Percentiles rank a stretch among this genome's conserved stretches.
Evolutionary conservation across 23 tunicate genomes (phyloP).

Genomic region (Diplosoma virens): DNA sequence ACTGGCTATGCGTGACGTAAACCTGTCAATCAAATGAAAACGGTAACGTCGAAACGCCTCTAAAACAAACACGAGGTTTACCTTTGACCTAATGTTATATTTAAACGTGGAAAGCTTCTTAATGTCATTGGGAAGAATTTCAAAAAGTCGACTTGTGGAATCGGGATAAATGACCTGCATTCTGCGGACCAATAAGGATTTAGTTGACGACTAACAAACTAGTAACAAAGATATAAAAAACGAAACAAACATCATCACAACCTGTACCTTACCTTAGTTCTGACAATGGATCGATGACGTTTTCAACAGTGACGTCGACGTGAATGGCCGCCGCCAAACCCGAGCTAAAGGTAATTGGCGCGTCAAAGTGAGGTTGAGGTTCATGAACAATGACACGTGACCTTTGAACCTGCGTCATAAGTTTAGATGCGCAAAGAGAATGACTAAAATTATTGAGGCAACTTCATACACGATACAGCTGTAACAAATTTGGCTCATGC

Average conservation of each 20-base stretch:
- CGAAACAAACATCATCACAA: no score
- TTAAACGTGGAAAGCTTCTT: constrained; percentile 48
- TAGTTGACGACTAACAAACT: no score
- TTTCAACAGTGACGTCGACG: constrained; percentile 59
- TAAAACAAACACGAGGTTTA: constrained; percentile 13
- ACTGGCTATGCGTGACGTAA: constrained; percentile 45
- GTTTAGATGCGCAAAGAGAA: no score
- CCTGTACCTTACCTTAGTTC: constrained; percentile 65
- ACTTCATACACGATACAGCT: no score
- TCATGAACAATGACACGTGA: constrained; percentile 55
- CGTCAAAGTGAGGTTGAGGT: constrained; percentile 60
- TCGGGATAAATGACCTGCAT: constrained; percentile 80
- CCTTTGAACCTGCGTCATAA: constrained; percentile 56
- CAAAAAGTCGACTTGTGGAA: constrained; percentile 32
- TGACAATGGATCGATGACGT: constrained; percentile 51
- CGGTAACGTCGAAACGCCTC: not conserved
- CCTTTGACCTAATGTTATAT: constrained; percentile 62
- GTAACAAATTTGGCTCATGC: no score
- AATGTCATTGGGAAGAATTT: constrained; percentile 40
- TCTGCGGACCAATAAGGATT: no score
- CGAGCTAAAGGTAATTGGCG: constrained; percentile 54
- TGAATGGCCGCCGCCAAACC: constrained; percentile 62
- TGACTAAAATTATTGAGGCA: no score
- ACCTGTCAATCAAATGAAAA: constrained; percentile 51
- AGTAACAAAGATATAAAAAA: no score